Evolutionary conservation across 2,113 vertebrate species (phyloP).

Genomic region (Anolis carolinensis): DNA sequence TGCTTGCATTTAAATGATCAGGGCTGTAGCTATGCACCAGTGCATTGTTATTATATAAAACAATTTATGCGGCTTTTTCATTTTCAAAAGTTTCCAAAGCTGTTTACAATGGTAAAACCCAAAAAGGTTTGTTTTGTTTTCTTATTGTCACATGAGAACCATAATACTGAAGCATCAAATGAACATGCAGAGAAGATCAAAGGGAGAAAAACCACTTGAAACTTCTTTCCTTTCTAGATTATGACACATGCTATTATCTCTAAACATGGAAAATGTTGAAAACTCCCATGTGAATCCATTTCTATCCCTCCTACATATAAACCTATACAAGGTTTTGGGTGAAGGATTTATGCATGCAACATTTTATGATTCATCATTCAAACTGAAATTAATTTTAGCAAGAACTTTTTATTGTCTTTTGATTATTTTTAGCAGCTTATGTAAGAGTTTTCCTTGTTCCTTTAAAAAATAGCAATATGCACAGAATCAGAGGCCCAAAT

Average conservation of each 20-base stretch:
- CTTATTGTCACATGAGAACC: not conserved
- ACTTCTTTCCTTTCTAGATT: not conserved
- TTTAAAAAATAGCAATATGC: conserved; percentile 7
- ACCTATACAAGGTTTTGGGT: not conserved
- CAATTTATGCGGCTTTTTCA: not conserved
- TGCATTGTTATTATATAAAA: not conserved
- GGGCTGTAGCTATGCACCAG: not conserved
- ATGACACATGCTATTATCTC: not conserved
- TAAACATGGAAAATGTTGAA: not conserved
- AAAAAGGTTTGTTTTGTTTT: not conserved
- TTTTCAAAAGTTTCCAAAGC: not conserved
- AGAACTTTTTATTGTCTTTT: conserved; percentile 6
- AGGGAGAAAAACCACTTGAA: not conserved
- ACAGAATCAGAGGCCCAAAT: not conserved
- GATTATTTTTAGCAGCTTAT: conserved; percentile 8
- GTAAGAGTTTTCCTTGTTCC: not conserved
- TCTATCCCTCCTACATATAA: not conserved
- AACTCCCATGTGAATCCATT: not conserved
- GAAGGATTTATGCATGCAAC: not conserved
- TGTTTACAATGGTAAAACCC: not conserved
- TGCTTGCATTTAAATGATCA: not conserved
- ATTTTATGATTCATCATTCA: not conserved
- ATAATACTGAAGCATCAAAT: not conserved
- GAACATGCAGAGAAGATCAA: not conserved
- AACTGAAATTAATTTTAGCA: conserved; percentile 21